A percentile compares a stretch with the other conserved stretches of the same genome.
These are phyloP conservation scores for Probosciger aterrimus DNA, from an alignment of 2,113 vertebrate genomes.

Conservation along the genomic window DNA sequence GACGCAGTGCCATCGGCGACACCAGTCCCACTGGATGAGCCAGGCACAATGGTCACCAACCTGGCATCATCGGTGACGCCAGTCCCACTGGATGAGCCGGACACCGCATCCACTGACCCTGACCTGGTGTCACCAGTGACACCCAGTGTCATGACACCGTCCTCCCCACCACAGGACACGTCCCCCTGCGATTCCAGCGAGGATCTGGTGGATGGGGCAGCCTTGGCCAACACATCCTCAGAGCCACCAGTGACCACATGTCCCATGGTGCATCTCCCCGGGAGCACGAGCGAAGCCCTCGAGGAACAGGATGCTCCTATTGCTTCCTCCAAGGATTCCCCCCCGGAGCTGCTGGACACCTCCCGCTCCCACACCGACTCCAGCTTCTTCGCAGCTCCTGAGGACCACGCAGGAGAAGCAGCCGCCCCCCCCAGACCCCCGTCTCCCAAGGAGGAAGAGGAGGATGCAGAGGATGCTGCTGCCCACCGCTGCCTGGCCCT, in stretches of 20 bases:
- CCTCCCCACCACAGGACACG: background rate
- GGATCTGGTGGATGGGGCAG: accelerated
- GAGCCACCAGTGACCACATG: background rate
- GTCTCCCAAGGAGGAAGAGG: accelerated
- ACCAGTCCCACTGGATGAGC: too few relatives aligned
- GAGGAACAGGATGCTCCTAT: accelerated
- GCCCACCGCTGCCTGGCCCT: background rate
- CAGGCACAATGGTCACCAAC: background rate
- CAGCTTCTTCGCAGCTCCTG: background rate
- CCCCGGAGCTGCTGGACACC: background rate
- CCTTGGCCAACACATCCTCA: accelerated
- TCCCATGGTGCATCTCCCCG: accelerated
- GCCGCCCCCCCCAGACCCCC: background rate
- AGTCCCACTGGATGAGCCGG: background rate
- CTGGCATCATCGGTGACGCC: background rate
- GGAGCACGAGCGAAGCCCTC: accelerated
- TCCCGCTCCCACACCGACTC: background rate
- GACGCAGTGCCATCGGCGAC: background rate
- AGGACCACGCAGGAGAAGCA: background rate
- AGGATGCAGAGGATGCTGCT: background rate
- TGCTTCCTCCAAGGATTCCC: background rate
- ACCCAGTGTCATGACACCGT: accelerated
- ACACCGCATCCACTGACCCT: accelerated
- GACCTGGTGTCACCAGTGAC: background rate
- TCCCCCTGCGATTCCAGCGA: accelerated